Base-by-base conservation (phyloP, 2,888 invertebrate genomes). In the Cyclophora albipunctata region DNA sequence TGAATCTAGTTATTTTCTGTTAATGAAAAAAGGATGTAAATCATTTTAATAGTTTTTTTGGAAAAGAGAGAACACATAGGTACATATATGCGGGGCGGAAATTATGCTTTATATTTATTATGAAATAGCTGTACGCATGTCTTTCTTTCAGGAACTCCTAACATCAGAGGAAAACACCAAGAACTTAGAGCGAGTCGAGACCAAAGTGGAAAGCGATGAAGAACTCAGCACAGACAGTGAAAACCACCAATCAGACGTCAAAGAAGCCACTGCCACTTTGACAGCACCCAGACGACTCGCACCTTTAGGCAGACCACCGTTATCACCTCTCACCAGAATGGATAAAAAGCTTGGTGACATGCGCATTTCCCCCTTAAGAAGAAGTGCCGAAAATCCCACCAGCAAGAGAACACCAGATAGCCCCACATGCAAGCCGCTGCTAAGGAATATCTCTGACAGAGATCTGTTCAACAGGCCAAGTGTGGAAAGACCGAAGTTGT, bases 171-270 rank as follows among this genome's bases (percentile, higher is more conserved):
- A 90, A 69, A 78, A 90, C 77, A 75, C 85, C 57, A 74, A 91
- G 75, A 67, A 86, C 67, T 63, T 91, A 53, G 73, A 87, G 73
- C 72, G 91, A 52, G 75, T 90, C 58, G 74, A 87, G 77, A 74
- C 89, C 47, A 84, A 91, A 84, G 78, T 88, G 52, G 91, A 90
- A 73, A 81, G 90, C 57, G 86, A 87, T 49, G 87, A 87, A 40
- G 89, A 89, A 35, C 69, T 89, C 1, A 81, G 82, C 40, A 85
- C 84, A 0, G 88, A 89, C 59, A 88, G 83, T 50, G 88, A 86
- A 45, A 79, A 84, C 48, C 82, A 85, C 37, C 66, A 62, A 2
- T 76, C 84, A 0, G 84, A 86, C 41, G 61, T 79, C 4, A 84
- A 78, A 62, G 83, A 85, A 2, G 69, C 68, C 40, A 49, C 61